Percentiles rank a stretch among this genome's conserved stretches.
Conservation (phyloP, 1,140 invertebrate species). For the Aphelinus certus region DNA sequence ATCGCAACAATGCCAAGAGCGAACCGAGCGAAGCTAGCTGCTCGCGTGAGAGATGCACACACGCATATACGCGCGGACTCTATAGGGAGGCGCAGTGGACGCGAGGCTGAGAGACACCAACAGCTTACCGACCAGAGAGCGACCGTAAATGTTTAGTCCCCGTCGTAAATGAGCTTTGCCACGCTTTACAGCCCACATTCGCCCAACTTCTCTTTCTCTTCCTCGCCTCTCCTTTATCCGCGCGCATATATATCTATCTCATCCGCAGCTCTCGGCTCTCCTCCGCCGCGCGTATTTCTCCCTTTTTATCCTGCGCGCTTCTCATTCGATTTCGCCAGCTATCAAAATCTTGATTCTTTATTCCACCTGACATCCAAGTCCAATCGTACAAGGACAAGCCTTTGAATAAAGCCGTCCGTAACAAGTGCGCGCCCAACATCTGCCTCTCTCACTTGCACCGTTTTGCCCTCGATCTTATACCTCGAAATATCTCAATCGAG, state of each 20-base stretch:
- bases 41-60: neutral
- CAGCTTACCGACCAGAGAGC: constrained; percentile 7
- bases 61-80: neutral
- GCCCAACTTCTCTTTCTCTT: neutral
- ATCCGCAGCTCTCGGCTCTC: no score
- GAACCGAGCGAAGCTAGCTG: neutral
- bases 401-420: no score
- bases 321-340: neutral
- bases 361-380: neutral
- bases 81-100: neutral
- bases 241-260: no score
- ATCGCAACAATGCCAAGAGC: constrained; percentile 49
- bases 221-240: neutral
- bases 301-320: neutral
- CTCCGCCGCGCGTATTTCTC: neutral
- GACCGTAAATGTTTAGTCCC: constrained; percentile 48
- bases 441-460: no score
- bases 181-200: constrained; percentile 39
- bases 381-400: no score
- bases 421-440: no score
- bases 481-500: no score
- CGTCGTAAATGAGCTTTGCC: constrained; percentile 50
- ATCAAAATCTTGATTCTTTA: constrained; percentile 8
- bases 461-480: no score
- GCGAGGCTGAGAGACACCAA: constrained; percentile 1